phyloP scores from a whole-genome alignment of 2,797 vertebrate species.

The Cryptoprocta ferox region DNA sequence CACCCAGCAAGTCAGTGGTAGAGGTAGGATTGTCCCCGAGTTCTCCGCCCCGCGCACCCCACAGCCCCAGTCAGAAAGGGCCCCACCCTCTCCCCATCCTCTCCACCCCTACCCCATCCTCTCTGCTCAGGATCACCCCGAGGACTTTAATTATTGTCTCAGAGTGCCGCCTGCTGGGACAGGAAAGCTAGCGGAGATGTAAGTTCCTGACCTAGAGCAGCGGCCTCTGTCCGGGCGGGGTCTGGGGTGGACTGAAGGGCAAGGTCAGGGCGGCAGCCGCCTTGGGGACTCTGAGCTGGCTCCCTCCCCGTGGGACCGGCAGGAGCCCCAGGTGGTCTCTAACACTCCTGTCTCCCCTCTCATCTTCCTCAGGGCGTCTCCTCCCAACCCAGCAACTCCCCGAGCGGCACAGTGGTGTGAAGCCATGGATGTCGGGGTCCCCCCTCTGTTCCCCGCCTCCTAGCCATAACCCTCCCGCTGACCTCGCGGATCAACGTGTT shows the following conservation, averaged over 20 bases:
- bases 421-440: constrained; percentile 66
- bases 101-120: not conserved
- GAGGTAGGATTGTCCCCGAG: constrained; percentile 74
- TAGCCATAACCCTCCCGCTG: constrained; percentile 51
- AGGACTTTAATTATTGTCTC: not conserved
- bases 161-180: not conserved
- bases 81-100: not conserved
- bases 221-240: not conserved
- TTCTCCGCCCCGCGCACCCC: not conserved
- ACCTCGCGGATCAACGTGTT: constrained; percentile 62
- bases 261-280: not conserved
- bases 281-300: not conserved
- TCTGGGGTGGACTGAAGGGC: not conserved
- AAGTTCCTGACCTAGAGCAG: not conserved
- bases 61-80: not conserved
- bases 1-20: constrained; percentile 82
- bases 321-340: not conserved
- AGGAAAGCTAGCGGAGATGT: not conserved
- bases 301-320: not conserved
- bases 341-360: constrained; percentile 42
- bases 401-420: constrained; percentile 95
- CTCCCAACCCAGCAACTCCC: constrained; percentile 93
- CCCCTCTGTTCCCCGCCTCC: constrained; percentile 4
- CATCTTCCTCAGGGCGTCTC: constrained; percentile 78
- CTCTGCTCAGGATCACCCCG: not conserved